phyloP scores from a whole-genome alignment of 2,113 vertebrate species.

The Pachypanchax playfairii region DNA sequence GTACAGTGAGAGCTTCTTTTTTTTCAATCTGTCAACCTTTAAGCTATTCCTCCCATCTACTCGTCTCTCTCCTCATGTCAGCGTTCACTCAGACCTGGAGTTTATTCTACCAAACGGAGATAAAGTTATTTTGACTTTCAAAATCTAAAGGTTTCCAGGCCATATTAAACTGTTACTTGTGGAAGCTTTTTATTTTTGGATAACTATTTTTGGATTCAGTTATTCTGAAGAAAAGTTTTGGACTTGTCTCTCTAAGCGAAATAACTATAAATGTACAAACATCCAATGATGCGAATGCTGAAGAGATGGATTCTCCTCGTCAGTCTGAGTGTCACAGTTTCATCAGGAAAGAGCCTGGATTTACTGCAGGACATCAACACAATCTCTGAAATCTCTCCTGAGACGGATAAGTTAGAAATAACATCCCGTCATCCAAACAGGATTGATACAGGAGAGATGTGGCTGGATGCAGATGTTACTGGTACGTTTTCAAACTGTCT shows the following conservation, averaged over 20 bases:
- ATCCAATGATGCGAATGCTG: conserved; percentile 24
- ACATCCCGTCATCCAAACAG: not conserved
- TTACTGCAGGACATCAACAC: not conserved
- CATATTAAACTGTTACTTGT: not conserved
- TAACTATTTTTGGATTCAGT: conserved; percentile 11
- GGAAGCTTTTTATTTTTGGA: conserved; percentile 1
- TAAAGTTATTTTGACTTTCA: no score
- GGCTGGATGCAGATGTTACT: not conserved
- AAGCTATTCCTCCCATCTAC: conserved; percentile 37
- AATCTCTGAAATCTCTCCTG: conserved; percentile 7
- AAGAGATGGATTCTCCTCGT: conserved; percentile 33
- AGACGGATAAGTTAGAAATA: conserved; percentile 12
- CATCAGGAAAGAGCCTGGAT: conserved; percentile 13
- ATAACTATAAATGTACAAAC: not conserved
- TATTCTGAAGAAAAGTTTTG: not conserved
- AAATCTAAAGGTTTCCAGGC: no score
- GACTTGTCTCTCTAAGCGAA: conserved; percentile 1
- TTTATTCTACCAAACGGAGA: no score
- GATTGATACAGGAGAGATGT: not conserved
- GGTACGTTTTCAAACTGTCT: conserved; percentile 38
- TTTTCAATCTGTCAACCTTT: conserved; percentile 50
- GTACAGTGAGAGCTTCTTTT: conserved; percentile 65
- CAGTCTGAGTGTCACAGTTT: conserved; percentile 30
- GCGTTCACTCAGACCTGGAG: not conserved
- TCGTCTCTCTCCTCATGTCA: conserved; percentile 32